Base-by-base conservation (phyloP, 1,140 invertebrate species). In the Procambarus clarkii region DNA sequence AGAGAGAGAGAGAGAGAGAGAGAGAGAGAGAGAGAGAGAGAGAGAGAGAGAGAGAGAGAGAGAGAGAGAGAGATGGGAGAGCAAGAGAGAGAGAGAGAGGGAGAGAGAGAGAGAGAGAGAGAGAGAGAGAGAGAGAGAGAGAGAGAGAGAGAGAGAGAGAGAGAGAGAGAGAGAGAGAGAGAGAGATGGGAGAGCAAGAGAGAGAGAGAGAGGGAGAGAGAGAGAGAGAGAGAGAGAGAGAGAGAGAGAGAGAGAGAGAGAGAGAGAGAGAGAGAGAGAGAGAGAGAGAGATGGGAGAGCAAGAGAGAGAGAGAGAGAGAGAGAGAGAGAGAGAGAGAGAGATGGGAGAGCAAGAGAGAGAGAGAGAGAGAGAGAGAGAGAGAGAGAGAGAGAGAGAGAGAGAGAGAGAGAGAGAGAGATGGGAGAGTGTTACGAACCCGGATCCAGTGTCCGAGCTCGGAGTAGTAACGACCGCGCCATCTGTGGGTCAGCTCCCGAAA, bases 31-130 rank as follows among this genome's bases (percentile, higher is more conserved):
- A 60, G 45, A n/a, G 80, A 54, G 80, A 34, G 48, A 34, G 50
- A n/a, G 80, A 81, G 48, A 46, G 79, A 54, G 50, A 82, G 45
- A 34, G 48, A 58, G 80, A 82, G 80, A 58, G 80, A 58, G 54
- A 24, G 50, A 81, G 79, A 81, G 79, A 60, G 80, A 58, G 54
- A 34, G 44, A 58, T 15, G 24, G n/a, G 46, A n/a, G n/a, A n/a
- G n/a, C n/a, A n/a, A n/a, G n/a, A n/a, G n/a, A n/a, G n/a, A n/a
- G n/a, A n/a, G n/a, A 24, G 18, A 11, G 13, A 24, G 46, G 9
- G n/a, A 21, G 13, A 24, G 48, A 13, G 54, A 5, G 80, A 15
- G 7, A 8, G 54, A 11, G 58, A 4, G 9, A 11, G 34, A 3
- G 34, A 24, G 54, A n/a, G 18, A 50, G 3, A 3, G 1, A 34